Base-by-base conservation (phyloP, 2,888 invertebrate genomes). In the Xestia ashworthii region DNA sequence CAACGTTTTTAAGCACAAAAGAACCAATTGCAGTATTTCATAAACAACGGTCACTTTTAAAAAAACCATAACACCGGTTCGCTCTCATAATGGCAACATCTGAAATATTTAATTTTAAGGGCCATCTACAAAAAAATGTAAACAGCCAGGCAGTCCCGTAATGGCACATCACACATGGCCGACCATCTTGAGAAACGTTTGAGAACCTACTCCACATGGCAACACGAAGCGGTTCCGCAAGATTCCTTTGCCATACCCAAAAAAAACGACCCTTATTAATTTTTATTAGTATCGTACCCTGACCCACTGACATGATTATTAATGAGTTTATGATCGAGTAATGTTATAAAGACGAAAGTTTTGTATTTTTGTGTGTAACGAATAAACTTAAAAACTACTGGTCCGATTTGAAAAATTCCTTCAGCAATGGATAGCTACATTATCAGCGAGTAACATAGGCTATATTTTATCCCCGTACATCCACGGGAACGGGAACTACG, bases 231-330 rank as follows among this genome's bases (percentile, higher is more conserved):
- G 3, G 84, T 80, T 69, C 69, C 6, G 48, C 81, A 60, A 84
- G 70, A 82, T 75, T 62, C 60, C 64, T 58, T 75, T 48, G 48
- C 58, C n/a, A 9, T n/a, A 38, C 55, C 14, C 9, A 66, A 82
- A 67, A 78, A 74, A 80, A 74, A 14, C n/a, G 75, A 55, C 65
- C 75, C 71, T 72, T 75, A 66, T 74, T 71, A 65, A 69, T 71
- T 82, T 82, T 74, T 32, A 32, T 44, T 65, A 70, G 62, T 50
- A 44, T 19, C 48, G 41, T 19, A 44, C 19, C 14, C 22, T 80
- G 75, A 80, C 76, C 55, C 16, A 81, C 19, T 84, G 71, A 32
- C 85, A 72, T 22, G 16, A 12, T 65, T 69, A 48, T 64, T 5
- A n/a, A 55, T 9, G 3, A 38, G 19, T 76, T 72, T 72, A 70